phyloP scores from a whole-genome alignment of 2,888 invertebrate genomes.

The Xylophagus ater region DNA sequence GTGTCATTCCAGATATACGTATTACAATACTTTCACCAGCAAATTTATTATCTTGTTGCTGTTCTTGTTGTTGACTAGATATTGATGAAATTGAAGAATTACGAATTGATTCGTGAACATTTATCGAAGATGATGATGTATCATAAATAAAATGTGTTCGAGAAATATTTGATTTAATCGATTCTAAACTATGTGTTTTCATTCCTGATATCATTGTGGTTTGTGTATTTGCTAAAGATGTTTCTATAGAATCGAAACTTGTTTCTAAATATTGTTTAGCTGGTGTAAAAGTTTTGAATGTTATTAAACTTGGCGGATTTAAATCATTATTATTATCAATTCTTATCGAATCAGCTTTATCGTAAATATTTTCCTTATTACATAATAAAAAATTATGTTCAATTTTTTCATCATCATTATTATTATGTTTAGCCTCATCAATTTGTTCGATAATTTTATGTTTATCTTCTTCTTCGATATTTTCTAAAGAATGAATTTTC shows the following conservation, averaged over 20 bases:
- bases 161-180: slow-evolving; percentile 18
- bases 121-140: slow-evolving; percentile 13
- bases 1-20: slow-evolving; percentile 18
- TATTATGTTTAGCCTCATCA: not conserved
- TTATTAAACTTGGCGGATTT: slow-evolving; percentile 18
- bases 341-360: slow-evolving; percentile 21
- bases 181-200: slow-evolving; percentile 12
- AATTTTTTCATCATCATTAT: not conserved
- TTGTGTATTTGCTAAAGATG: not conserved
- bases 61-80: slow-evolving; percentile 10
- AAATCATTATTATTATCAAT: slow-evolving; percentile 16
- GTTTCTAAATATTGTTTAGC: slow-evolving; percentile 22
- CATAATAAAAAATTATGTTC: not conserved
- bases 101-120: slow-evolving; percentile 2
- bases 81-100: slow-evolving; percentile 1
- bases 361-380: slow-evolving; percentile 20
- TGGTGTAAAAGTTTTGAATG: slow-evolving; percentile 22
- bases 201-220: not conserved
- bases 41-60: slow-evolving; percentile 11
- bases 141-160: slow-evolving; percentile 23
- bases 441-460: too few species aligned
- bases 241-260: slow-evolving; percentile 21
- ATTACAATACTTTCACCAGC: slow-evolving; percentile 22
- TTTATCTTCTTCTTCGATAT: too few species aligned
- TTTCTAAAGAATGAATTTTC: too few species aligned